These are phyloP conservation scores for Chironex yamaguchii DNA, from an alignment of 30 jellyfish, hydroid and myxozoan genomes.

Conservation along the genomic window DNA sequence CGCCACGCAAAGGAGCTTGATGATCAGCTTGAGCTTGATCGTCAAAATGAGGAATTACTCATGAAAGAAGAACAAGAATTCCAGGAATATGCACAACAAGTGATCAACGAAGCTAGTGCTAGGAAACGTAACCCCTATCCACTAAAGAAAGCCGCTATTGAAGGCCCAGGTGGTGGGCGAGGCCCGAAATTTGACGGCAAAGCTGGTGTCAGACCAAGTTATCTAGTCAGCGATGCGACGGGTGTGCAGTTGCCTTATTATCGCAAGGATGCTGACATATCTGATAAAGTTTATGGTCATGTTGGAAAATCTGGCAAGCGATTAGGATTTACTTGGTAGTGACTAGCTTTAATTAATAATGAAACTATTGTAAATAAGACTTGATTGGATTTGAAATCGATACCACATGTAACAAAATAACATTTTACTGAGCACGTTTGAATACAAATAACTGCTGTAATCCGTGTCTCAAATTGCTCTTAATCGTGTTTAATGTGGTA, in stretches of 20 bases:
- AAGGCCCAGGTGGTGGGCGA: conserved; percentile 99
- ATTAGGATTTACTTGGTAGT: conserved; percentile 94
- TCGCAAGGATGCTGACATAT: conserved; percentile 77
- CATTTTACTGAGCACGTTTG: too few relatives aligned
- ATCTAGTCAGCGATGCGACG: conserved; percentile 90
- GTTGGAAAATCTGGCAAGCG: conserved; percentile 94
- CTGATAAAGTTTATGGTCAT: conserved; percentile 84
- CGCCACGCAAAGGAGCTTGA: conserved; percentile 31
- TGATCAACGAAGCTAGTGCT: conserved; percentile 74
- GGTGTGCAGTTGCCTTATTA: conserved; percentile 95
- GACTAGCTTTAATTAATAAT: too few relatives aligned
- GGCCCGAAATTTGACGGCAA: conserved; percentile 97
- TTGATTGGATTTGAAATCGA: too few relatives aligned
- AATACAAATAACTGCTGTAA: too few relatives aligned
- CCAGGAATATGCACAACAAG: conserved; percentile 87
- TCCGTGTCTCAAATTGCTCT: too few relatives aligned
- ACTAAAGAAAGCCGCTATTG: conserved; percentile 83
- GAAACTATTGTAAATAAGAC: too few relatives aligned
- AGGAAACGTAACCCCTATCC: conserved; percentile 85
- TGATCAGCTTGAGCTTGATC: conserved; percentile 77
- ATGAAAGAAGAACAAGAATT: conserved; percentile 87
- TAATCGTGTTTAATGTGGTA: too few relatives aligned
- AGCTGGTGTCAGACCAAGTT: conserved; percentile 97
- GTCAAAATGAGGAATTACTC: conserved; percentile 61
- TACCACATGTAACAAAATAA: too few relatives aligned